These are phyloP conservation scores for Cosmia trapezina DNA, from an alignment of 2,888 invertebrate species.

Conservation along the genomic window DNA sequence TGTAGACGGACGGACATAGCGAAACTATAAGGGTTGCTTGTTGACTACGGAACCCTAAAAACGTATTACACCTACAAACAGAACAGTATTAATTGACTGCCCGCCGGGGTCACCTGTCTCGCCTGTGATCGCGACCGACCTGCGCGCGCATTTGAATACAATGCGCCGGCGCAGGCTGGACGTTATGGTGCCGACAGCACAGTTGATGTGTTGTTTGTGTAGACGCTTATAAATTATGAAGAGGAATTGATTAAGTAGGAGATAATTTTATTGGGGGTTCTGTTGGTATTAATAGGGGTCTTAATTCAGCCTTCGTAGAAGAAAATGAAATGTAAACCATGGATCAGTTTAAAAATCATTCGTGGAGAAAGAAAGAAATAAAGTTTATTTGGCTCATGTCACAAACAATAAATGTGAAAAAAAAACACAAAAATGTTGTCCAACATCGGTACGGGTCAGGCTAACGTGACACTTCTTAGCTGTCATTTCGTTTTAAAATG, in stretches of 20 bases:
- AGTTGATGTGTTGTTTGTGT: constrained; percentile 38
- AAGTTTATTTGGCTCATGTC: no score
- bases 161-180: constrained; percentile 67
- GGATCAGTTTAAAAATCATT: not conserved
- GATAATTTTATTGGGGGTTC: not conserved
- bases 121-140: constrained; percentile 55
- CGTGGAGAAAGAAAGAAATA: not conserved
- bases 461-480: no score
- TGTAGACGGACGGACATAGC: no score
- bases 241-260: constrained; percentile 23
- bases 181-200: constrained; percentile 40
- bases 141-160: constrained; percentile 76
- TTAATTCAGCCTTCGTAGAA: not conserved
- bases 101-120: constrained; percentile 71
- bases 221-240: constrained; percentile 24
- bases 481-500: no score
- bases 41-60: no score
- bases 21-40: no score
- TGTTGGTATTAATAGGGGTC: not conserved
- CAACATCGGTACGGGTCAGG: not conserved
- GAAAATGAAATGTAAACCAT: no score
- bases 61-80: constrained; percentile 11
- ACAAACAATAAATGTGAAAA: no score
- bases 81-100: constrained; percentile 54
- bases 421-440: not conserved